A percentile compares a stretch with the other conserved stretches of the same genome.
Conservation (phyloP, 2,113 vertebrate species). For the Nansenia antarctica region DNA sequence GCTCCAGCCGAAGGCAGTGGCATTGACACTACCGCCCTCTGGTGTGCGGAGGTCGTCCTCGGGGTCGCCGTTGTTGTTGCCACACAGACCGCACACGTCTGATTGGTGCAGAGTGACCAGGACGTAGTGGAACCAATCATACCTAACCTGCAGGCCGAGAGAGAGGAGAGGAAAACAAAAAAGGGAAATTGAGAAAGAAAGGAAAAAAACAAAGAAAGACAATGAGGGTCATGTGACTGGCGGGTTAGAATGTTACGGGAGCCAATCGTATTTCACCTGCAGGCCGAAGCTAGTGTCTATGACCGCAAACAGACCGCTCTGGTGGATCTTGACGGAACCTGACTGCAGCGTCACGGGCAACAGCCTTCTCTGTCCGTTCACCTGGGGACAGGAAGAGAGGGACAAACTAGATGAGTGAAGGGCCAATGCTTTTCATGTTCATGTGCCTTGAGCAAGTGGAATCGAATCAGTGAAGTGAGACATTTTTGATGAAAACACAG, state of each 20-base stretch:
- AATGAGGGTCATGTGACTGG: too few species aligned
- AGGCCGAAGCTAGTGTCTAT: constrained; percentile 28
- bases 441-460: too few species aligned
- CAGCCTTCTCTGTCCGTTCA: constrained; percentile 12
- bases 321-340: constrained; percentile 1
- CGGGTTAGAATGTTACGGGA: too few species aligned
- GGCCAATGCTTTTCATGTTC: background rate
- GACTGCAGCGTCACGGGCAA: constrained; percentile 25
- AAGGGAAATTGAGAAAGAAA: too few species aligned
- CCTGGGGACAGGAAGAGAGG: constrained; percentile 1
- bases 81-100: constrained; percentile 29
- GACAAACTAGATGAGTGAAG: background rate
- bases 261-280: constrained; percentile 28
- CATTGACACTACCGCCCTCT: background rate
- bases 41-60: constrained; percentile 28
- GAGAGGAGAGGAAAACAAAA: too few species aligned
- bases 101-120: constrained; percentile 1
- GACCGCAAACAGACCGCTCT: constrained; percentile 20
- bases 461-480: too few species aligned
- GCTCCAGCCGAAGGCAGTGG: constrained; percentile 18
- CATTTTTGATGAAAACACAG: too few species aligned
- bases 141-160: constrained; percentile 34
- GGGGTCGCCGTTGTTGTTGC: constrained; percentile 28
- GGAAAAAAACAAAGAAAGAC: too few species aligned
- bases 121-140: constrained; percentile 24